Evolutionary conservation across 2,113 vertebrate genomes (phyloP).

Genomic region (Balaeniceps rex): DNA sequence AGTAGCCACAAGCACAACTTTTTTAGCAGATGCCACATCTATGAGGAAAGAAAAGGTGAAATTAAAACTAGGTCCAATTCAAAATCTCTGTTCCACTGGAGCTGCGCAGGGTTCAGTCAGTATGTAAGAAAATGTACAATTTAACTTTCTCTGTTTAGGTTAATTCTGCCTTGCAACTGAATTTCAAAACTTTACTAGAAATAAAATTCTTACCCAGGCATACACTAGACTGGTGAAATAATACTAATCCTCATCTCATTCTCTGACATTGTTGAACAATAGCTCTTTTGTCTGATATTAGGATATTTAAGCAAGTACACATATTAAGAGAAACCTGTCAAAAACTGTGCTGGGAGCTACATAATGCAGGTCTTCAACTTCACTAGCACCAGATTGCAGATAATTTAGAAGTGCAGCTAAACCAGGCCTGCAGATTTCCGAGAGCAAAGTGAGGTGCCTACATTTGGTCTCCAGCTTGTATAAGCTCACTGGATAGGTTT

Average conservation of each 20-base stretch:
- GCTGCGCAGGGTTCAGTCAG: not conserved
- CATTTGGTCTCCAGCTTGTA: not conserved
- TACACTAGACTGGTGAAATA: slow-evolving; percentile 31
- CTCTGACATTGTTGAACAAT: slow-evolving; percentile 20
- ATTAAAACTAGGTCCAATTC: not conserved
- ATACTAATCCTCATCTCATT: slow-evolving; percentile 19
- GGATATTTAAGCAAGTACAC: slow-evolving; percentile 32
- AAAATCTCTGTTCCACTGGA: not conserved
- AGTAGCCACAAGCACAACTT: not conserved
- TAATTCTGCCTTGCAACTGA: not conserved
- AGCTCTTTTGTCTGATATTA: slow-evolving; percentile 32
- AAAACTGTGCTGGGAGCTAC: not conserved
- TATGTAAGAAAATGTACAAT: not conserved
- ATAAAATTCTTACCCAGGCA: slow-evolving; percentile 31
- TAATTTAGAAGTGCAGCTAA: not conserved
- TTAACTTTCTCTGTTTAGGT: not conserved
- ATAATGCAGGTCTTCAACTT: not conserved
- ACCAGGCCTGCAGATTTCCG: not conserved
- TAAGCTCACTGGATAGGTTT: not conserved
- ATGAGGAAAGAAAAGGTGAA: not conserved
- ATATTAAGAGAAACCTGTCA: slow-evolving; percentile 33
- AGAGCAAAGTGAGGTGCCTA: not conserved
- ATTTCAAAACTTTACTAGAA: slow-evolving; percentile 40
- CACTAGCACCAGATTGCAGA: not conserved
- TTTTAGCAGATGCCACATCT: not conserved